Percentiles rank a stretch among this genome's conserved stretches.
phyloP scores from a whole-genome alignment of 1,140 invertebrate species.

The Lamellibrachia luymesi region DNA sequence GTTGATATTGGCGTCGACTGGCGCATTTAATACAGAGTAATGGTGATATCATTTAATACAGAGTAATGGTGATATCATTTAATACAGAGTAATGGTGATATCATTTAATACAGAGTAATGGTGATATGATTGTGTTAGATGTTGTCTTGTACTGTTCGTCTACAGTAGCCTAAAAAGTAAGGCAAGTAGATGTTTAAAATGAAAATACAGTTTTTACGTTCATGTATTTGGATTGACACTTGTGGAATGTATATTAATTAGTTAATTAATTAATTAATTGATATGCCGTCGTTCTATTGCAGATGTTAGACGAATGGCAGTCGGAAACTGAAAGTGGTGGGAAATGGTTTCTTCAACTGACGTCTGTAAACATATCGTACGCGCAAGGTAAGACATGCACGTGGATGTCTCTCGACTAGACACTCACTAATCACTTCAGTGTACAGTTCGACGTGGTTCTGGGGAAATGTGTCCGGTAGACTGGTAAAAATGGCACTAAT shows the following conservation, averaged over 20 bases:
- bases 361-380: too few species aligned
- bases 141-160: too few species aligned
- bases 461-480: neutral
- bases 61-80: too few species aligned
- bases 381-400: neutral
- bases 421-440: neutral
- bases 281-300: neutral
- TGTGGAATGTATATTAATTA: neutral
- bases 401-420: neutral
- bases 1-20: too few species aligned
- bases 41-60: too few species aligned
- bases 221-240: neutral
- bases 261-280: neutral
- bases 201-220: neutral
- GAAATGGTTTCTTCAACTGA: neutral
- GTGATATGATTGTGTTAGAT: neutral
- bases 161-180: neutral
- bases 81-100: too few species aligned
- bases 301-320: neutral
- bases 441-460: too few species aligned
- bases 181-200: neutral
- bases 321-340: neutral
- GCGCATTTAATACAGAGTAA: too few species aligned
- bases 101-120: too few species aligned
- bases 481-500: neutral